Evolutionary conservation across 2,113 vertebrate genomes (phyloP).

Genomic region (Pluvianellus socialis): DNA sequence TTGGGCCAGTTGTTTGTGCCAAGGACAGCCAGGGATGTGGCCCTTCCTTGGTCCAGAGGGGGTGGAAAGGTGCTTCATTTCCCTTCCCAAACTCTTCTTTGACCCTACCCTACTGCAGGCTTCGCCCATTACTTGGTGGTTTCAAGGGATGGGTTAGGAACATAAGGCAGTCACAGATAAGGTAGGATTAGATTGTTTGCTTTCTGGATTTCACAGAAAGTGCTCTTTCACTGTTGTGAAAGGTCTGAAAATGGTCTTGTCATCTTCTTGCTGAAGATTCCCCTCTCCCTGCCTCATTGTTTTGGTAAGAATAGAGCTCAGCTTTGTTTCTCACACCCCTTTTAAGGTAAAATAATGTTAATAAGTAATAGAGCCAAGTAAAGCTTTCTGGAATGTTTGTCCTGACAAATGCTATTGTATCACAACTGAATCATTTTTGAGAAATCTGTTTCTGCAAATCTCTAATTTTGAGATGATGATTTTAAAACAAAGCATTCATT

Average conservation of each 20-base stretch:
- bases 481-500: background rate
- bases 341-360: slow-evolving; percentile 4
- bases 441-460: background rate
- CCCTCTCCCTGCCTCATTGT: accelerated
- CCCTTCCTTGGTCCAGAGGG: background rate
- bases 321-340: background rate
- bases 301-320: background rate
- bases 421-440: background rate
- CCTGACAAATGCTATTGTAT: background rate
- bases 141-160: background rate
- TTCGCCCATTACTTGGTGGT: background rate
- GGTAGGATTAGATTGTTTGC: background rate
- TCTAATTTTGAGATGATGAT: background rate
- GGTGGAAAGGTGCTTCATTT: background rate
- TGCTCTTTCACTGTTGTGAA: background rate
- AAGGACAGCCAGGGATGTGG: background rate
- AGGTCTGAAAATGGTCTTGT: background rate
- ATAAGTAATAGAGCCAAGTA: background rate
- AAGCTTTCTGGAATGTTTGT: background rate
- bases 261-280: background rate
- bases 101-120: background rate
- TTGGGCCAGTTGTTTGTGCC: background rate
- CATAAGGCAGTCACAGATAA: background rate
- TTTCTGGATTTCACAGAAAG: background rate
- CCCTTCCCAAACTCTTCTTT: background rate